Evolutionary conservation across 1,140 invertebrate species (phyloP).

Genomic region (Drosophila kepulauana): DNA sequence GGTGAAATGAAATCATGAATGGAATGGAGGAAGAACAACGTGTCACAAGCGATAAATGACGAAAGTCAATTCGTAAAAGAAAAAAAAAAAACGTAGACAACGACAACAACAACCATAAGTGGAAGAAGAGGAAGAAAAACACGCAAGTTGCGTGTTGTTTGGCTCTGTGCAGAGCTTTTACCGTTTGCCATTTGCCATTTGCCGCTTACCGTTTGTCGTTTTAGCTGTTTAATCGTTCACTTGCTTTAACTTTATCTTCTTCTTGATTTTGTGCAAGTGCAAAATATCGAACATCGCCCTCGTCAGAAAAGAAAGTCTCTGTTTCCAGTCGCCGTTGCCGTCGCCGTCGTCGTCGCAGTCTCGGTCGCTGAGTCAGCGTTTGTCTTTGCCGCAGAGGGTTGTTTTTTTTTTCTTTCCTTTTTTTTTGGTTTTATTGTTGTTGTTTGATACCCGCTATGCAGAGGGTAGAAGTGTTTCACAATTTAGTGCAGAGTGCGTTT

Average conservation of each 20-base stretch:
- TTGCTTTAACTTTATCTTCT: slow-evolving; percentile 28
- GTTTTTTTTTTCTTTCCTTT: slow-evolving; percentile 48
- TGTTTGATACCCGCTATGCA: slow-evolving; percentile 7
- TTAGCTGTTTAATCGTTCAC: slow-evolving; percentile 17
- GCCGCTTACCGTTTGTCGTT: slow-evolving; percentile 27
- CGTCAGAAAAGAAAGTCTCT: slow-evolving; percentile 1
- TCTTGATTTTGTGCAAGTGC: slow-evolving; percentile 32
- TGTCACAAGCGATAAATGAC: slow-evolving; percentile 6
- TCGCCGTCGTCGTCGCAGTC: slow-evolving; percentile 42
- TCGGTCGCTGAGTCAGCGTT: slow-evolving; percentile 69
- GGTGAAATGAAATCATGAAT: slow-evolving; percentile 35
- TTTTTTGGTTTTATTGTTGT: too few species aligned
- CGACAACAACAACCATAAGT: slow-evolving; percentile 1
- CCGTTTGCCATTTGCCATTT: slow-evolving; percentile 29
- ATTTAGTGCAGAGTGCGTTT: too few species aligned
- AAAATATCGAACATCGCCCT: slow-evolving; percentile 32
- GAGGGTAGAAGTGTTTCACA: slow-evolving; percentile 62
- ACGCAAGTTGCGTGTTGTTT: slow-evolving; percentile 10
- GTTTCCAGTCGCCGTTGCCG: slow-evolving; percentile 43
- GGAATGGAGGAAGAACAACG: background rate
- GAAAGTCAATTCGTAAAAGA: slow-evolving; percentile 8
- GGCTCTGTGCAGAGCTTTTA: slow-evolving; percentile 1
- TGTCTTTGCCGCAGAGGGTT: slow-evolving; percentile 53
- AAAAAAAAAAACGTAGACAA: background rate
- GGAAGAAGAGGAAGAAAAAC: background rate